A percentile compares a stretch with the other conserved stretches of the same genome.
These are phyloP conservation scores for Musca domestica DNA, from an alignment of 1,140 invertebrate species.

Conservation along the genomic window DNA sequence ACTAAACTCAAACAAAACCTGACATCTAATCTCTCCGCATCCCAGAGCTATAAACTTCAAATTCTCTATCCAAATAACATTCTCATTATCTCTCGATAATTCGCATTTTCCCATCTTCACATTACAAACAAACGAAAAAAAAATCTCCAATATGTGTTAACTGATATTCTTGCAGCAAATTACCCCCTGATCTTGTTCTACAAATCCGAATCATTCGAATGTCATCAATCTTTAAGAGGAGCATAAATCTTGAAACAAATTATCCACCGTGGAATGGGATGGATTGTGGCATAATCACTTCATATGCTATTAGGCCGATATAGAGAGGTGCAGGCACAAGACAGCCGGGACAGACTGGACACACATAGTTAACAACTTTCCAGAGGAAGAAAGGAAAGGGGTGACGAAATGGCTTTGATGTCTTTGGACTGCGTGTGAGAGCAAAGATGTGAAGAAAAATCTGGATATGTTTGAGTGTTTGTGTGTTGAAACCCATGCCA, in stretches of 20 bases:
- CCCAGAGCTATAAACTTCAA: too few relatives aligned
- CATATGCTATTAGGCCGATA: background rate
- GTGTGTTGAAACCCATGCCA: background rate
- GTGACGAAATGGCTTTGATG: too few relatives aligned
- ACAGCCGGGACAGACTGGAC: background rate
- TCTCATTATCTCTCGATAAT: too few relatives aligned
- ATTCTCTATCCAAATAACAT: too few relatives aligned
- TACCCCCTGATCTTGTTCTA: constrained; percentile 3
- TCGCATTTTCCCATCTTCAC: too few relatives aligned
- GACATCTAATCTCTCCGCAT: too few relatives aligned
- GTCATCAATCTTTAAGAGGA: constrained; percentile 13
- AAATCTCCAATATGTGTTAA: too few relatives aligned
- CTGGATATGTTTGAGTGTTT: background rate
- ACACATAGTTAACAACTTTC: background rate
- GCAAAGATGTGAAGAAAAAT: background rate
- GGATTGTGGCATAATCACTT: constrained; percentile 1
- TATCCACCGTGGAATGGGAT: background rate
- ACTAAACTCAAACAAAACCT: too few relatives aligned
- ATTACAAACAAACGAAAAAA: too few relatives aligned
- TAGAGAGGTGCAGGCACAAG: too few relatives aligned
- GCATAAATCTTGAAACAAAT: constrained; percentile 12
- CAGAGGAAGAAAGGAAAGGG: background rate
- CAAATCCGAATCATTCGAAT: constrained; percentile 15
- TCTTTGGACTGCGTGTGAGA: constrained; percentile 1
- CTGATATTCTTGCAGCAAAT: too few relatives aligned